Percentiles rank a stretch among this genome's conserved stretches.
Evolutionary conservation across 2,797 vertebrate genomes (phyloP).

Genomic region (Dryobates pubescens): DNA sequence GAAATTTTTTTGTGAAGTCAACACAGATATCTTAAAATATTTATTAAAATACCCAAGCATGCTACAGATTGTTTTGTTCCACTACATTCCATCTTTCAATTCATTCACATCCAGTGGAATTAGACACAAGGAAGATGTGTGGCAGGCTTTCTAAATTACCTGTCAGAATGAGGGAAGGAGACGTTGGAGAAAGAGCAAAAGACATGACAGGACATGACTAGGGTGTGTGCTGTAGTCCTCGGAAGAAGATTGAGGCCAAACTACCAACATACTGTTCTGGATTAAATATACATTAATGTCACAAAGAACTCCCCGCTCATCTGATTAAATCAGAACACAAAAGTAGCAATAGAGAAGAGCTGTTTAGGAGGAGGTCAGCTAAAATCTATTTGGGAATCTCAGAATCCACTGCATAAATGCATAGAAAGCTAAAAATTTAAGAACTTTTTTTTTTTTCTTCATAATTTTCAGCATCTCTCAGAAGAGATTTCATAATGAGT

Average conservation of each 20-base stretch:
- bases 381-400: not conserved
- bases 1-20: not conserved
- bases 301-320: not conserved
- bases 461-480: not conserved
- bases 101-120: conserved; percentile 15
- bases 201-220: conserved; percentile 13
- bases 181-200: conserved; percentile 24
- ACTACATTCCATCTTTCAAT: conserved; percentile 2
- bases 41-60: not conserved
- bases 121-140: conserved; percentile 25
- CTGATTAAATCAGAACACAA: not conserved
- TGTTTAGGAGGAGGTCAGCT: not conserved
- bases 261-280: not conserved
- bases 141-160: conserved; percentile 62
- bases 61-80: not conserved
- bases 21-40: not conserved
- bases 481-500: not conserved
- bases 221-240: not conserved
- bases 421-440: not conserved
- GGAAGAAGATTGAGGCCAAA: conserved; percentile 39
- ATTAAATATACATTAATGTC: conserved; percentile 31
- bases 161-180: conserved; percentile 52
- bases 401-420: not conserved
- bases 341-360: not conserved
- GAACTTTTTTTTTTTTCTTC: not conserved